These are phyloP conservation scores for Bolinopsis microptera DNA, from an alignment of 37 sponge, comb jelly and placozoan genomes.

Conservation along the genomic window DNA sequence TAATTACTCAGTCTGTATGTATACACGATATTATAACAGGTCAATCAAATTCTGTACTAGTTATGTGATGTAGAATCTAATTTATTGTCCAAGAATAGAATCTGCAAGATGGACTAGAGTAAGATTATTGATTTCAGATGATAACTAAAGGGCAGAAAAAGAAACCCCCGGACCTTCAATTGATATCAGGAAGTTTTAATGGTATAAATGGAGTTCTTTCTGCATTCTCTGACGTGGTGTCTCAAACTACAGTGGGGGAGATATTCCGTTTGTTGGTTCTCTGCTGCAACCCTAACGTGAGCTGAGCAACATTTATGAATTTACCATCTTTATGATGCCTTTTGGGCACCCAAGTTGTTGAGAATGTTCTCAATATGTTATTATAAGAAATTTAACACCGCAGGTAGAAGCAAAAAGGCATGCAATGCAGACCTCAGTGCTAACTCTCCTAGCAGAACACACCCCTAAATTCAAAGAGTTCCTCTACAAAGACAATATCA, in stretches of 20 bases:
- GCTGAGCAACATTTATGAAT: background rate
- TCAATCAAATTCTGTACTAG: no score
- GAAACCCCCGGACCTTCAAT: conserved; percentile 32
- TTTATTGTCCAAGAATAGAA: no score
- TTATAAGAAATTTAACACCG: no score
- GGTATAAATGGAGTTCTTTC: conserved; percentile 35
- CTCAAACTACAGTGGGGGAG: background rate
- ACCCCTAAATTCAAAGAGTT: background rate
- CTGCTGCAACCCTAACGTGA: conserved; percentile 49
- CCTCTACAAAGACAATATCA: background rate
- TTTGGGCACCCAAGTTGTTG: background rate
- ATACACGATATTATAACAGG: no score
- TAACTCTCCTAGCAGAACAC: background rate
- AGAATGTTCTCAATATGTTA: no score
- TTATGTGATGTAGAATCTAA: no score
- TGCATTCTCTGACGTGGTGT: background rate
- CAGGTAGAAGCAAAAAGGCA: conserved; percentile 35
- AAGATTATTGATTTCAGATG: conserved; percentile 52
- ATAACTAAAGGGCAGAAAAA: background rate
- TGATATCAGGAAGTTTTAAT: conserved; percentile 20
- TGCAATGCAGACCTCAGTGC: conserved; percentile 42
- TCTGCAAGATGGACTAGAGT: no score
- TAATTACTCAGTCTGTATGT: no score
- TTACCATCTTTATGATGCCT: background rate
- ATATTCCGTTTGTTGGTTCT: background rate